A percentile compares a stretch with the other conserved stretches of the same genome.
These are phyloP conservation scores for Dromiciops gliroides DNA, from an alignment of 2,113 vertebrate species.

Conservation along the genomic window DNA sequence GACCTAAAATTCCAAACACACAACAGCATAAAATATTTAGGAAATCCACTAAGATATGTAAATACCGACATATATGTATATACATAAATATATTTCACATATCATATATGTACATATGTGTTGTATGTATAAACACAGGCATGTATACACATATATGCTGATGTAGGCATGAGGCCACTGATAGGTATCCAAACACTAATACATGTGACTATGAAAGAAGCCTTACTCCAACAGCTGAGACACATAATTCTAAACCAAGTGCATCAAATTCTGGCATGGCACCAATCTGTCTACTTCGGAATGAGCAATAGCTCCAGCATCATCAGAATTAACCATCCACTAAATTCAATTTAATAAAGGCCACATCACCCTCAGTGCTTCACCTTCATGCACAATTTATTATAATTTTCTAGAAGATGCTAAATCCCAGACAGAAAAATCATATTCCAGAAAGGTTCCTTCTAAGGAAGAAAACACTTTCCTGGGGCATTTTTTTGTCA, in stretches of 20 bases:
- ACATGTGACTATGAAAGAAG: not conserved
- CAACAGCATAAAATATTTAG: not conserved
- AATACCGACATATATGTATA: not conserved
- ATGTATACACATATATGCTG: not conserved
- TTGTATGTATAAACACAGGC: not conserved
- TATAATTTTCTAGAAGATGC: conserved; percentile 55
- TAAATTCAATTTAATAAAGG: conserved; percentile 70
- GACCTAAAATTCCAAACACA: not conserved
- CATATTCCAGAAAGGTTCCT: conserved; percentile 18
- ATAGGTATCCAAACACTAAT: not conserved
- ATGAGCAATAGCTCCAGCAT: conserved; percentile 58
- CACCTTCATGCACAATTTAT: conserved; percentile 75
- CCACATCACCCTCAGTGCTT: conserved; percentile 52
- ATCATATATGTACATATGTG: too few relatives aligned
- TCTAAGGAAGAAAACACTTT: conserved; percentile 39
- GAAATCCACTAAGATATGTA: not conserved
- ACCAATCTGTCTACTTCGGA: conserved; percentile 46
- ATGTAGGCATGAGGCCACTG: not conserved
- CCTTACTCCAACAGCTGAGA: conserved; percentile 21
- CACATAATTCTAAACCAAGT: conserved; percentile 41
- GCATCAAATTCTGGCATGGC: conserved; percentile 63
- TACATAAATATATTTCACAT: not conserved
- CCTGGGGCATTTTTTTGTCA: conserved; percentile 44
- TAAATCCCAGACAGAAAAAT: conserved; percentile 13
- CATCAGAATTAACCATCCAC: conserved; percentile 75